Evolutionary conservation across 1,140 invertebrate species (phyloP).

Genomic region (Paracyclopina nana): DNA sequence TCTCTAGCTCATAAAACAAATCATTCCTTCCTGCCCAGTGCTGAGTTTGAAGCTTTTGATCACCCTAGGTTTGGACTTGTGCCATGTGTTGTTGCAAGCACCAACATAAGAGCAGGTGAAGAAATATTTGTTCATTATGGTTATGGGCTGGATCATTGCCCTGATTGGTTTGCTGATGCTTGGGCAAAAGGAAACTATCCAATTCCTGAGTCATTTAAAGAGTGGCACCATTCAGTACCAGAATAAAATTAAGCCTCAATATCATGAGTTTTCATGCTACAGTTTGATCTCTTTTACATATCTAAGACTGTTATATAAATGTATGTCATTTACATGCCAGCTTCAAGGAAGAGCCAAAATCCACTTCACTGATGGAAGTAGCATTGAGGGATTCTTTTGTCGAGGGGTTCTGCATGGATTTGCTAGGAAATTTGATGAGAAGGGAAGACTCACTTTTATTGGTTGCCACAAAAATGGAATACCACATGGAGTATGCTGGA

Average conservation of each 20-base stretch:
- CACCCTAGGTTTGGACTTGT: conserved; percentile 1
- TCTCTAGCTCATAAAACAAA: background rate
- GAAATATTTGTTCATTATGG: background rate
- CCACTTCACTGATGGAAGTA: background rate
- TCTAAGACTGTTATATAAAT: no score
- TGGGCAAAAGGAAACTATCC: no score
- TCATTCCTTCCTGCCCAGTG: background rate
- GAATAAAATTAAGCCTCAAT: no score
- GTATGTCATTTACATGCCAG: no score
- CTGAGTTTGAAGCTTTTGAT: background rate
- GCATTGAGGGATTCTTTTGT: background rate
- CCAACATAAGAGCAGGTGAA: background rate
- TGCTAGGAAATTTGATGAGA: conserved; percentile 9
- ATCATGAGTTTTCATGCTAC: no score
- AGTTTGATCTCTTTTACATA: no score
- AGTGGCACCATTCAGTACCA: no score
- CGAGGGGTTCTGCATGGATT: conserved; percentile 16
- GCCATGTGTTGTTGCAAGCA: background rate
- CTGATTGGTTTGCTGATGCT: no score
- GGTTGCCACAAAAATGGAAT: conserved; percentile 12
- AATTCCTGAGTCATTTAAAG: no score
- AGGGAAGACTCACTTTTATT: conserved; percentile 11
- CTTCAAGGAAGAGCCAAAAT: background rate
- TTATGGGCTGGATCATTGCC: background rate
- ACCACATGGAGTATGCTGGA: conserved; percentile 13